Conservation (phyloP, 2,888 invertebrate species). For the Pristionchus exspectatus region DNA sequence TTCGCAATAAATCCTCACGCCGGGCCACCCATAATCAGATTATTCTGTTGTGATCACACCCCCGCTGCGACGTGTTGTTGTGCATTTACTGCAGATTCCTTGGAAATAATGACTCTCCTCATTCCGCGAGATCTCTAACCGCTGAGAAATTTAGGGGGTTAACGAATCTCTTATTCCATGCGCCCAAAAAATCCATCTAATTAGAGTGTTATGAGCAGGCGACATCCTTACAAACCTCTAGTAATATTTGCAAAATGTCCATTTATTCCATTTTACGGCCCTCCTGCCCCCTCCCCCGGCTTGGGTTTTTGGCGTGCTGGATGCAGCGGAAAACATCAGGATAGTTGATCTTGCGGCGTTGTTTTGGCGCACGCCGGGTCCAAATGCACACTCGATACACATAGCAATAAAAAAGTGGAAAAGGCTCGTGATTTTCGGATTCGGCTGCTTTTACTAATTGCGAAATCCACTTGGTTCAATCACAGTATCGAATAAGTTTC, state of each 20-base stretch:
- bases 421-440: neutral
- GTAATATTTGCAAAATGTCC: neutral
- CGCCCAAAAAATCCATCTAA: too few relatives aligned
- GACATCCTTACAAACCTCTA: neutral
- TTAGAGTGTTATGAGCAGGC: neutral
- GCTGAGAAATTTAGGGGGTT: too few relatives aligned
- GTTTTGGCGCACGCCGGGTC: neutral
- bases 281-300: neutral
- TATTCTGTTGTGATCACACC: conserved; percentile 1
- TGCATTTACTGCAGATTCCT: neutral
- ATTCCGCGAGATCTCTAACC: neutral
- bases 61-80: neutral
- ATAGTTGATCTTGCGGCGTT: neutral
- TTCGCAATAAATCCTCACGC: neutral
- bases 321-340: neutral
- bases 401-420: neutral
- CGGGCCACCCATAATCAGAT: neutral
- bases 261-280: neutral
- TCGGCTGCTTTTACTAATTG: neutral
- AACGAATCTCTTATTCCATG: neutral
- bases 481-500: too few relatives aligned
- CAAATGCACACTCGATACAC: neutral
- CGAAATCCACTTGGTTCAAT: neutral
- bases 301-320: neutral
- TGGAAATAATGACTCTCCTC: neutral